Conservation (phyloP, 2,888 invertebrate genomes). For the Rhopalosiphum nymphaeae region DNA sequence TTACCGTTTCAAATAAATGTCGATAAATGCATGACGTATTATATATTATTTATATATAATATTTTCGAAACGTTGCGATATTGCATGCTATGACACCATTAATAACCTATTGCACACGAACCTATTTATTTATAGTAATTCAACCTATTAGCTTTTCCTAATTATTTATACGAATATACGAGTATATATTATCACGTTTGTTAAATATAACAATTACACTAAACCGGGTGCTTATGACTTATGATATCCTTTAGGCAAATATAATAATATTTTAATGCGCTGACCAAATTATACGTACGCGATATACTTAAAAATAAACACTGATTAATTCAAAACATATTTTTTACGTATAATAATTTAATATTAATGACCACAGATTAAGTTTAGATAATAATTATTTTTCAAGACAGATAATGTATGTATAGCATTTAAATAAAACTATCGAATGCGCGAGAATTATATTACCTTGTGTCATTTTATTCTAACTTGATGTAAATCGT, state of each 20-base stretch:
- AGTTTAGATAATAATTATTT: not conserved
- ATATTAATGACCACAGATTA: not conserved
- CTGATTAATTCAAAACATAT: not conserved
- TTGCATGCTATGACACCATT: not conserved
- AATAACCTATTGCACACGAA: not conserved
- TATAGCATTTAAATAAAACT: not conserved
- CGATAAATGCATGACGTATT: not conserved
- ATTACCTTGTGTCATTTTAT: not conserved
- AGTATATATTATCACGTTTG: not conserved
- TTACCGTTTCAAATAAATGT: not conserved
- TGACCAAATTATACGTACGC: not conserved
- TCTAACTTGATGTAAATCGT: not conserved
- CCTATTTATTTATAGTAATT: not conserved
- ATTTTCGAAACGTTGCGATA: not conserved
- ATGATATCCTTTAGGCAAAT: not conserved
- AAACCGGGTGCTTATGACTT: not conserved
- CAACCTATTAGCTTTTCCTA: not conserved
- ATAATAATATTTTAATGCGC: not conserved
- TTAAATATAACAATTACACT: not conserved
- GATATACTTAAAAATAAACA: not conserved
- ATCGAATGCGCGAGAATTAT: not conserved
- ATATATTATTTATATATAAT: not conserved
- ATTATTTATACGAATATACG: not conserved
- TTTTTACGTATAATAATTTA: not conserved
- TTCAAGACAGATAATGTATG: not conserved